Conservation (phyloP, 2,888 invertebrate genomes). For the Lamellibrachia columna region DNA sequence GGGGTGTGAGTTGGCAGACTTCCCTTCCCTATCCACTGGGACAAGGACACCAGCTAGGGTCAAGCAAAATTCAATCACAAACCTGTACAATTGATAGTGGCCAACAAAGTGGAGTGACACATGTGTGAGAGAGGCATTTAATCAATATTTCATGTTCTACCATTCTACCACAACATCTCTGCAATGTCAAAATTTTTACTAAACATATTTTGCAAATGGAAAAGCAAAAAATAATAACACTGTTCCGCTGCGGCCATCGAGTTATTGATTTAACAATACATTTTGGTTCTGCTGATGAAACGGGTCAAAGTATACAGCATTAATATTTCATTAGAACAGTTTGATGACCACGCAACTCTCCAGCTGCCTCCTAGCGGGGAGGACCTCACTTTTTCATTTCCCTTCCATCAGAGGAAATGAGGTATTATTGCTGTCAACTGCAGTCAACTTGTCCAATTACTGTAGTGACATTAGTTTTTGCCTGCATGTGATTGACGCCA, state of each 20-base stretch:
- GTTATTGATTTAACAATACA: neutral
- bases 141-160: neutral
- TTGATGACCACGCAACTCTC: neutral
- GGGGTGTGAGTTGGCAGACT: neutral
- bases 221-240: neutral
- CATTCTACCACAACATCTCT: neutral
- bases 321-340: neutral
- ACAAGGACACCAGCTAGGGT: neutral
- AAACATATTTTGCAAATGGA: neutral
- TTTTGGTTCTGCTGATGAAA: neutral
- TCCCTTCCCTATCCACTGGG: neutral
- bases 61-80: neutral
- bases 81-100: neutral
- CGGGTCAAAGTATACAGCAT: neutral
- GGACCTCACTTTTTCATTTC: neutral
- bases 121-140: neutral
- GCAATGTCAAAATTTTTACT: neutral
- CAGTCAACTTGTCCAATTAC: neutral
- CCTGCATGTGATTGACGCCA: neutral
- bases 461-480: neutral
- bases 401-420: neutral
- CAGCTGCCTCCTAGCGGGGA: neutral
- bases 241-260: neutral
- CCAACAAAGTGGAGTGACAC: neutral
- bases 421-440: neutral